Evolutionary conservation across 2,888 invertebrate genomes (phyloP).

Genomic region (Nephrotoma appendiculata): DNA sequence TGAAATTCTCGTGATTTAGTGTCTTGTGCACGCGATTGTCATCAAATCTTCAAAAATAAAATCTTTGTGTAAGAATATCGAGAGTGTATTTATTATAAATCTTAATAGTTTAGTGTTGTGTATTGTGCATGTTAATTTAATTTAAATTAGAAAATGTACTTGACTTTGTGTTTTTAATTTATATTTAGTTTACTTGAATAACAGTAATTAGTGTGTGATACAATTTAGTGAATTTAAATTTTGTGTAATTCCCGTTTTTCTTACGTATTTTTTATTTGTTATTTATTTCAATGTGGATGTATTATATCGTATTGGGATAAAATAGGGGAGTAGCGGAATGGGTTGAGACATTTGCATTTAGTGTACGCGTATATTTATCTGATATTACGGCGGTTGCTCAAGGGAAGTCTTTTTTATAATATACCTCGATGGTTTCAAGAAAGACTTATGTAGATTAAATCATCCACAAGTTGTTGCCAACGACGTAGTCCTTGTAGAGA

Average conservation of each 20-base stretch:
- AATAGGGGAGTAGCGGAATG: neutral
- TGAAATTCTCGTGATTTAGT: neutral
- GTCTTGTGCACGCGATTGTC: neutral
- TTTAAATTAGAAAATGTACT: neutral
- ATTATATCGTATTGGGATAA: neutral
- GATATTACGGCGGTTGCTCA: too few species aligned
- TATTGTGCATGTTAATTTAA: neutral
- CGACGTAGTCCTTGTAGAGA: too few species aligned
- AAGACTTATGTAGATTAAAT: too few species aligned
- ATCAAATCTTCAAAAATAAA: neutral
- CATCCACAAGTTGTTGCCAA: too few species aligned
- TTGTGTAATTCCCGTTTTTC: neutral
- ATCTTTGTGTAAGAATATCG: too few species aligned
- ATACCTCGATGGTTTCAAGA: too few species aligned
- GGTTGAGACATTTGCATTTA: neutral
- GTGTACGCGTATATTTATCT: too few species aligned
- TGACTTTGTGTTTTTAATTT: neutral
- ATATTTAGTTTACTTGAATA: neutral
- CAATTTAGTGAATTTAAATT: neutral
- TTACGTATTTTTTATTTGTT: neutral
- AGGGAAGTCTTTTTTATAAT: too few species aligned
- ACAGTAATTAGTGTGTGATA: neutral
- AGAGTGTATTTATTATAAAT: too few species aligned
- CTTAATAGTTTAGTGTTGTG: neutral
- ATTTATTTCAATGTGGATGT: neutral